Base-by-base conservation (phyloP, 1,140 invertebrate species). In the Sminthurinus signatus region DNA sequence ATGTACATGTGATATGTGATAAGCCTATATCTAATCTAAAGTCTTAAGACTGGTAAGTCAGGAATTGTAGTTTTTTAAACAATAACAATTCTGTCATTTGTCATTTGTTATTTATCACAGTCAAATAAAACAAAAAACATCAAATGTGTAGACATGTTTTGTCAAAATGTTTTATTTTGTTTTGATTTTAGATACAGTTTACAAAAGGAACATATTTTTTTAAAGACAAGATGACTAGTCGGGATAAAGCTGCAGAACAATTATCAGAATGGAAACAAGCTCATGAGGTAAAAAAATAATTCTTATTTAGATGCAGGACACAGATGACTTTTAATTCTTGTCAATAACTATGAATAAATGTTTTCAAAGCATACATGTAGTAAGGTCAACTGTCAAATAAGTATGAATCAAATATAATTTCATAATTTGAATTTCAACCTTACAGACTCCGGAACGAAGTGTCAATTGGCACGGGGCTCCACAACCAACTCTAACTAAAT, bases 401-500 rank as follows among this genome's bases (percentile, higher is more conserved):
- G 8, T 19, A 5, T 48, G 8, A 4, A 48, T 10, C 44, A 8
- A 25, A 10, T n/a, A 25, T 48, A 19, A n/a, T 19, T 8, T 8
- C n/a, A 48, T 25, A 19, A 25, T 25, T 48, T 48, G 8, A 10
- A 48, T 48, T 8, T 48, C 3, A 56, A 8, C 62, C 42, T 3
- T 28, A 43, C 25, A 31, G 51, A 42, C 31, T 39, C 44, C 58
- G 23, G 65, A 66, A n/a, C 21, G 60, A 94, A 56, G 60, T 8
- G 60, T 68, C 0, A 68, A 68, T 51, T 15, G 25, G 1, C 67
- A 72, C 50, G 85, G 85, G 27, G 76, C 77, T 63, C 83, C 83
- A 10, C 74, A 85, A 60, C 77, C 78, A 10, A 78, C 79, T 62
- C 84, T 84, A 69, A 78, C 75, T 17, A 80, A 80, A 65, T 76